Percentiles rank a stretch among this genome's conserved stretches.
Evolutionary conservation across 2,113 vertebrate genomes (phyloP).

Genomic region (Pithys albifrons): DNA sequence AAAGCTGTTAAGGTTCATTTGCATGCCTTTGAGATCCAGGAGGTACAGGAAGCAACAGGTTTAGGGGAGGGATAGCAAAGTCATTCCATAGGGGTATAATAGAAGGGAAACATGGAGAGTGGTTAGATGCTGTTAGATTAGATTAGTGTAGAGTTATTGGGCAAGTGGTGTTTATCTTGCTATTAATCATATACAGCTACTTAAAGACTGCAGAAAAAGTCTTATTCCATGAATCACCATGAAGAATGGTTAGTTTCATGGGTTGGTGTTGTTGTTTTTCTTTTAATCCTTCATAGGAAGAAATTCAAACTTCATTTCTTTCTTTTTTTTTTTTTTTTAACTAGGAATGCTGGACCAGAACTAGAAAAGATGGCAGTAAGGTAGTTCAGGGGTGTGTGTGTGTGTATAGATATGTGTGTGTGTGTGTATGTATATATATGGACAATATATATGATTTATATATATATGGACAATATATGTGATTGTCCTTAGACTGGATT

Average conservation of each 20-base stretch:
- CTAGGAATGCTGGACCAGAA: neutral
- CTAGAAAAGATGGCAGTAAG: neutral
- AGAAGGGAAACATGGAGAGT: neutral
- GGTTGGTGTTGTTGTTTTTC: fast-evolving
- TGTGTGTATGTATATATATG: too few relatives aligned
- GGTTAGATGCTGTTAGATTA: conserved; percentile 51
- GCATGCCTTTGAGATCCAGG: conserved; percentile 56
- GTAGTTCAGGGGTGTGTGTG: neutral
- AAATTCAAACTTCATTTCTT: neutral
- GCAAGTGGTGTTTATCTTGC: conserved; percentile 14
- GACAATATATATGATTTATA: neutral
- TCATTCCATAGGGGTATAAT: conserved; percentile 3
- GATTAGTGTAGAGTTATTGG: conserved; percentile 38
- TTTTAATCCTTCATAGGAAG: neutral
- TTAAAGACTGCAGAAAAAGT: neutral
- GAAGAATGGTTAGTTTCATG: neutral
- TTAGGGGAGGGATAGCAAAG: conserved; percentile 14
- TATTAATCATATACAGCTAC: neutral
- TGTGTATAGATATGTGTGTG: too few relatives aligned
- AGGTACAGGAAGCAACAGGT: conserved; percentile 7
- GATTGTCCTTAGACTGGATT: neutral
- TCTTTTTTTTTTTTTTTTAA: neutral
- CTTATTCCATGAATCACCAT: neutral
- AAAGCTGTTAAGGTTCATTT: conserved; percentile 38
- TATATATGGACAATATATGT: too few relatives aligned